Base-by-base conservation (phyloP, 2,797 vertebrate genomes). In the Oryzias sinensis region DNA sequence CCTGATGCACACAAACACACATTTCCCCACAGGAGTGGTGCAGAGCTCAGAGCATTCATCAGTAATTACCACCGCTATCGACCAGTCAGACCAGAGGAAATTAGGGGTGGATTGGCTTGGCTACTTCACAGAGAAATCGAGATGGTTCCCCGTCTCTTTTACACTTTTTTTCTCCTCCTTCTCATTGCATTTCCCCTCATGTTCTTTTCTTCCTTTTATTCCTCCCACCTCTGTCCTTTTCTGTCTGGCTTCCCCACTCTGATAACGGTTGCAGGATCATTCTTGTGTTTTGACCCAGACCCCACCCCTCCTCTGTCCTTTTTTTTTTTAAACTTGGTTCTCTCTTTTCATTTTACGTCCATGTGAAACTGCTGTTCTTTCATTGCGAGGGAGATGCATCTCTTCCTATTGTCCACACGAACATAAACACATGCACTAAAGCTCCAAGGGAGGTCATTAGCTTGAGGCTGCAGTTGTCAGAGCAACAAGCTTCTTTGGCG, bases 351-450 rank as follows among this genome's bases (percentile, higher is more conserved):
- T 82, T 86, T 81, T 77, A 79, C 70, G 59, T 77, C 66, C 54
- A 72, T 79, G 72, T 74, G 62, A 82, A 84, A 70, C 81, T 80
- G 74, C 84, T 79, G 77, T 82, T 83, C 76, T 91, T 91, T 87
- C 90, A 89, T 92, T 94, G 91, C 93, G 91, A 91, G 90, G 87
- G 92, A 93, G 93, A 92, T 93, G 92, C 81, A 83, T 79, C 78
- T 82, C 70, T 69, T 76, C 62, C 80, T 67, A 82, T 86, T 81
- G 79, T 78, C 58, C 56, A 49, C 53, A 61, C 48, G 68, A 65
- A 79, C 57, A 66, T 42, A 74, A 44, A 65, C 44, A 63, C 65
- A 76, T 72, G 69, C 68, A 83, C 76, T 77, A 81, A 84, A 84
- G 67, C 88, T 84, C 82, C 83, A 78, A 83, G 85, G 88, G 88